Base-by-base conservation (phyloP, 2,797 vertebrate species). In the Scyliorhinus canicula region DNA sequence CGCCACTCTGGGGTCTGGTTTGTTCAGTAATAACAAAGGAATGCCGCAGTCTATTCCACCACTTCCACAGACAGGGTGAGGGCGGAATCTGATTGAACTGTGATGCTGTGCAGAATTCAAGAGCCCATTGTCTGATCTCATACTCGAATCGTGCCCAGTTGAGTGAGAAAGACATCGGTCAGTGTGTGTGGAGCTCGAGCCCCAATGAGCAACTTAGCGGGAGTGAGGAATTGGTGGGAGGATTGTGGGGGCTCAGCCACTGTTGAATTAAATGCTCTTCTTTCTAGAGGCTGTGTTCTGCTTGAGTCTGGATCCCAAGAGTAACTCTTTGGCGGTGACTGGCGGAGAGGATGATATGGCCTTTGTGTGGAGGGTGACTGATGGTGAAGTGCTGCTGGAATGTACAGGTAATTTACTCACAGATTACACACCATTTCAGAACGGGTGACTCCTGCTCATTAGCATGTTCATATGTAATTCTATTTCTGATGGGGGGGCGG, bases 281-380 rank as follows among this genome's bases (percentile, higher is more conserved):
- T 86, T 24, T 57, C 88, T 96, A 99, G 99, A 98, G 1, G 98
- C 98, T 0, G 98, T 99, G 91, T 99, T 99, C 95, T 99, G 99
- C 0, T 98, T 99, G 96, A 98, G 97, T 96, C 96, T 99, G 95
- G 99, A 99, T 95, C 98, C 98, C 0, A 98, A 97, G 93, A 98
- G 98, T 50, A 99, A 99, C 96, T 97, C 96, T 0, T 95, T 99
- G 96, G 99, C 98, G 0, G 98, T 99, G 93, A 99, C 98, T 0
- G 99, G 99, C 0, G 99, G 99, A 4, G 98, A 99, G 96, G 99
- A 99, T 0, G 99, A 99, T 95, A 98, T 98, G 95, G 99, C 98
- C 3, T 99, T 97, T 0, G 98, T 99, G 0, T 99, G 99, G 99
- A 97, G 97, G 0, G 96, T 99, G 95, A 98, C 97, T 0, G 98